Evolutionary conservation across 2,888 invertebrate species (phyloP).

Genomic region (Andricus curvator): DNA sequence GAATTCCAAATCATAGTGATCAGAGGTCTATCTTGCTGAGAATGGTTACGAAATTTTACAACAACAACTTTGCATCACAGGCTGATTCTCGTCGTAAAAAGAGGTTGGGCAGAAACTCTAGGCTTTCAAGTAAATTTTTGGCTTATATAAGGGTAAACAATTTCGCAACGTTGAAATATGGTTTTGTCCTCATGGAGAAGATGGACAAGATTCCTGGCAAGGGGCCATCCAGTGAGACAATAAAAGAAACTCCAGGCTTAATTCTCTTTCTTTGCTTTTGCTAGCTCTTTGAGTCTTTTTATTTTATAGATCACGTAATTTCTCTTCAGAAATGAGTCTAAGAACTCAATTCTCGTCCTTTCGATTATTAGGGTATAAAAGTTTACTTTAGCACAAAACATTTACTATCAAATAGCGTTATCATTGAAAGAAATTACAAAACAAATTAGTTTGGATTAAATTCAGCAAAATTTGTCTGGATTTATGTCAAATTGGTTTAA

Average conservation of each 20-base stretch:
- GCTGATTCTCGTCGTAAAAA: slow-evolving; percentile 27
- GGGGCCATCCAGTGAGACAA: neutral
- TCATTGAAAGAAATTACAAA: no score
- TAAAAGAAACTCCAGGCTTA: slow-evolving; percentile 2
- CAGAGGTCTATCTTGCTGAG: slow-evolving; percentile 1
- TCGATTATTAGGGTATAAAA: neutral
- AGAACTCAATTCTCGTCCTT: neutral
- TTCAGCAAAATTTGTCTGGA: no score
- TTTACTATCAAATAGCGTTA: no score
- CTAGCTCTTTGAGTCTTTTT: neutral
- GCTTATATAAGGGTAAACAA: slow-evolving; percentile 37
- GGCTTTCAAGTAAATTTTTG: slow-evolving; percentile 11
- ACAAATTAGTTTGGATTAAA: no score
- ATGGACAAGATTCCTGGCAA: slow-evolving; percentile 32
- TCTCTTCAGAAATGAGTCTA: neutral
- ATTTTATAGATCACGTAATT: slow-evolving; percentile 9
- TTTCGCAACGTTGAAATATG: slow-evolving; percentile 24
- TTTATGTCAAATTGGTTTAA: no score
- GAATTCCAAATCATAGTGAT: slow-evolving; percentile 18
- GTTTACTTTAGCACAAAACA: no score
- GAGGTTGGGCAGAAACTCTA: neutral
- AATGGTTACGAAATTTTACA: slow-evolving; percentile 18
- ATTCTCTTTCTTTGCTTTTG: neutral
- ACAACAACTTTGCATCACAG: neutral
- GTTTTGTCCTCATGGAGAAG: slow-evolving; percentile 31